Evolutionary conservation across 1,140 invertebrate genomes (phyloP), one percentile per base, ranked within the genome.

Genomic region (Listronotus bonariensis): DNA sequence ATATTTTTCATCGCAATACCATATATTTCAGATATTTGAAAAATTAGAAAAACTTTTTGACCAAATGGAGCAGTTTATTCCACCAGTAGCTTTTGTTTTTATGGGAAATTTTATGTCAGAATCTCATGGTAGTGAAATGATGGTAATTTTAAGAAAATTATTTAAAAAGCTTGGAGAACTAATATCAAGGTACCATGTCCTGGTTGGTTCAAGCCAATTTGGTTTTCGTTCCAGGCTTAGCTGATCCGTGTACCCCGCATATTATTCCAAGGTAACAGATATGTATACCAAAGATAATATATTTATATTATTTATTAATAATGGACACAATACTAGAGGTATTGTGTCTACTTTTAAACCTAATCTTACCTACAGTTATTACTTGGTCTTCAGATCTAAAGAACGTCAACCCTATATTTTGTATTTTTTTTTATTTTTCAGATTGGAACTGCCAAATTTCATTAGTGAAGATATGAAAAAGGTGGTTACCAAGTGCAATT

Each of bases 31-130:
- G 88, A 86, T 95, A 12, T 83, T 97, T 79, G 85, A 91, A 9
- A 95, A 95, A 77, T 82, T 99, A 58, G 86, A 88, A 72, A 82
- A 84, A 26, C 79, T 99, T 18, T 92, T 99, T 77, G 81, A 85
- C 20, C 95, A 95, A n/a, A 97, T 92, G 79, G 84, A 90, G 65
- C 86, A 90, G 8, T 66, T 66, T 8, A 88, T 82, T 76, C 94
- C 95, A 26, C 96, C 96, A 0, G 86, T 91, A 46, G 92, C 92
- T 43, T 96, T 98, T 79, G 86, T 99, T 0, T 83, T 98, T 26
- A 94, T 97, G 83, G 97, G 97, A 0, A 93, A 96, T 80, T 98
- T 97, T 78, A 77, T 93, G 38, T 91, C 90, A 6, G 80, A 83
- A 61, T 85, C 88, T 0, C 83, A 87, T 72, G 88, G 87, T 14